Evolutionary conservation across 2,797 vertebrate genomes (phyloP).

Genomic region (Threskiornis aethiopicus): DNA sequence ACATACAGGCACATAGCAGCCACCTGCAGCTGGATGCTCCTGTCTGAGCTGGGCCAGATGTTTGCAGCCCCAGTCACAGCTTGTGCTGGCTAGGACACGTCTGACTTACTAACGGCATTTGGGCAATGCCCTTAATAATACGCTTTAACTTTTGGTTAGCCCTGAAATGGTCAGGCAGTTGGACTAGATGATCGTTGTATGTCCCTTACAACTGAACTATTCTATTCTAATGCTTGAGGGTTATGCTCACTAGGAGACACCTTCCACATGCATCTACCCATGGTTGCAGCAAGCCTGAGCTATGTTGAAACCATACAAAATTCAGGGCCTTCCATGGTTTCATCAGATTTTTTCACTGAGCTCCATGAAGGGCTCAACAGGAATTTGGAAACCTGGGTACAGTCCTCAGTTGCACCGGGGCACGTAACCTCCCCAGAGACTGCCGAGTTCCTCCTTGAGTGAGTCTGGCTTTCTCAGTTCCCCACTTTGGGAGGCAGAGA

Average conservation of each 20-base stretch:
- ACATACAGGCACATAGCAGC: neutral
- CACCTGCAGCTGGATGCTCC: neutral
- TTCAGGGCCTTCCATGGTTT: neutral
- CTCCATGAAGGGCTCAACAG: neutral
- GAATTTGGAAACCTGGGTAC: neutral
- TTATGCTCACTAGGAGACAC: neutral
- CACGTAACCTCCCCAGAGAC: neutral
- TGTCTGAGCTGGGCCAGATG: neutral
- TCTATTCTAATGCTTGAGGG: neutral
- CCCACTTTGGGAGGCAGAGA: neutral
- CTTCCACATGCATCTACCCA: neutral
- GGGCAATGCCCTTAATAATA: neutral
- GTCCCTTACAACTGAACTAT: neutral
- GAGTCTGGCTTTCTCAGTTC: neutral
- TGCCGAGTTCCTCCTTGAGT: neutral
- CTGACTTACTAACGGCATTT: neutral
- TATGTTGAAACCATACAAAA: neutral
- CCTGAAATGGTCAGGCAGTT: neutral
- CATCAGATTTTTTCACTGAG: neutral
- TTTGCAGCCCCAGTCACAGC: neutral
- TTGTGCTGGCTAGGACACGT: neutral
- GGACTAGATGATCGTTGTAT: neutral
- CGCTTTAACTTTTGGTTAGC: neutral
- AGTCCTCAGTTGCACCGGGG: neutral
- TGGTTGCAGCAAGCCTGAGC: neutral